Conservation (phyloP, 2,888 invertebrate species). For the Apodemia duryi region DNA sequence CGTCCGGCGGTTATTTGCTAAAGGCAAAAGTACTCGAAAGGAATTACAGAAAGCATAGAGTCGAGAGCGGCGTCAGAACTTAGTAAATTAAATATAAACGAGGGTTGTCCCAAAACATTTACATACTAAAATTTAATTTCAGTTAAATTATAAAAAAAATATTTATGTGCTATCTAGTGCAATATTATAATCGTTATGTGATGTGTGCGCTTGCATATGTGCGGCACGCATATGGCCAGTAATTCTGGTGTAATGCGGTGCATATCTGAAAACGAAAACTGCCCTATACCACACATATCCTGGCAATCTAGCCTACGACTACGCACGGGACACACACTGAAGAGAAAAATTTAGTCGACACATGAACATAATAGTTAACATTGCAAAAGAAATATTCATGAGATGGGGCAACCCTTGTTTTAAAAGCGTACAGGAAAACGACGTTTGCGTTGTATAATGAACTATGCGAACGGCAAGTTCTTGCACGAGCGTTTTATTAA, state of each 20-base stretch:
- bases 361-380: slow-evolving; percentile 77
- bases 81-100: slow-evolving; percentile 65
- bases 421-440: slow-evolving; percentile 51
- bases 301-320: slow-evolving; percentile 65
- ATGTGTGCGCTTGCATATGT: slow-evolving; percentile 79
- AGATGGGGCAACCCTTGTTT: slow-evolving; percentile 80
- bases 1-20: slow-evolving; percentile 20
- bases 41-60: slow-evolving; percentile 60
- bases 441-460: slow-evolving; percentile 41
- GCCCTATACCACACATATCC: slow-evolving; percentile 79
- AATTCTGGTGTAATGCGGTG: slow-evolving; percentile 79
- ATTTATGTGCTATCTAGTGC: slow-evolving; percentile 79
- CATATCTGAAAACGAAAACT: slow-evolving; percentile 80
- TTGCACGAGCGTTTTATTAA: slow-evolving; percentile 30
- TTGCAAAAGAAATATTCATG: slow-evolving; percentile 73
- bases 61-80: slow-evolving; percentile 74
- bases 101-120: slow-evolving; percentile 80
- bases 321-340: slow-evolving; percentile 68
- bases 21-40: slow-evolving; percentile 19
- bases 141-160: slow-evolving; percentile 62
- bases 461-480: slow-evolving; percentile 48
- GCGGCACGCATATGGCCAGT: slow-evolving; percentile 80
- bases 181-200: slow-evolving; percentile 73
- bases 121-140: slow-evolving; percentile 62
- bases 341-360: slow-evolving; percentile 70